Base-by-base conservation (phyloP, 30 jellyfish, hydroid and myxozoan species). In the Chrysaora quinquecirrha region DNA sequence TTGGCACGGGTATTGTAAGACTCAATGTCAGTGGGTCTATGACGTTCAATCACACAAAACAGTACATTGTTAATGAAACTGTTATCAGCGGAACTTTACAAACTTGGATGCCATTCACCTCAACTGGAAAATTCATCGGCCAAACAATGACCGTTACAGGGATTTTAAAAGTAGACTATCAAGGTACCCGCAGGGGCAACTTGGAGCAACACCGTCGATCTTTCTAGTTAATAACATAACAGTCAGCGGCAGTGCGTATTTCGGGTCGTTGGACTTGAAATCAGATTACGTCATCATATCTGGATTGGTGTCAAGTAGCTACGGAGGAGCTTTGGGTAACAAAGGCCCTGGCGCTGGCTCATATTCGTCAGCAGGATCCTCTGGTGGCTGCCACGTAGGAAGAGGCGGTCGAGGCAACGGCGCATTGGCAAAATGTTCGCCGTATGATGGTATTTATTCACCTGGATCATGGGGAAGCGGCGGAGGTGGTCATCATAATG, bases 391-490 rank as follows among this genome's bases (percentile, higher is more conserved):
- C 71, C 91, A 81, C 56, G 80, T 75, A 11, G 91, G 70, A 18
- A 68, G 70, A 81, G 91, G 91, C 21, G 91, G 91, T 27, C 82
- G 85, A 48, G 85, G 91, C 18, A 81, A 69, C 34, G 91, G 85
- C 3, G 70, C 46, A 3, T 48, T 81, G 47, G 79, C 70, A 3
- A 31, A 46, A 3, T 27, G 48, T 0, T 10, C 60, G 1, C 91
- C 91, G 1, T 81, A 67, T 48, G 91, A 75, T 0, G 77, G 48
- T 18, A 14, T 81, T n/a, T 81, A 81, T 43, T 21, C 76, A 9
- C 84, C 85, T 9, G 80, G 85, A 1, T 35, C 28, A 0, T 81
- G 91, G 91, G 91, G 91, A 3, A 81, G 91, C 62, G 91, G 91
- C 0, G 91, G 91, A n/a, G 91, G 91, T 10, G 72, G 85, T 49